These are phyloP conservation scores for Archivesica marissinica DNA, from an alignment of 1,140 invertebrate genomes.

Conservation along the genomic window DNA sequence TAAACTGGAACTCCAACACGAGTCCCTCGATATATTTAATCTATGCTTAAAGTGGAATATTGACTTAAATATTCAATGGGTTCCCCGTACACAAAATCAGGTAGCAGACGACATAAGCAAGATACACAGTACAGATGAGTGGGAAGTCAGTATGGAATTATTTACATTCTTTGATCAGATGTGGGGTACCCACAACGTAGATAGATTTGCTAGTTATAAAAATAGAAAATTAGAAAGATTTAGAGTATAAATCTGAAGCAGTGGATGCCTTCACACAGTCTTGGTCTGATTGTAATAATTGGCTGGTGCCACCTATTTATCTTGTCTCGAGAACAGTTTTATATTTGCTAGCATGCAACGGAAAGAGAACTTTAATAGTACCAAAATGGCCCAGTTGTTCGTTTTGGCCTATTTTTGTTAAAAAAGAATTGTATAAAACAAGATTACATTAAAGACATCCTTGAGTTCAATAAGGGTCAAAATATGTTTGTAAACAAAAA, in stretches of 20 bases:
- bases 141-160: conserved; percentile 17
- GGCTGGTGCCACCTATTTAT: conserved; percentile 5
- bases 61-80: neutral
- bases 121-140: conserved; percentile 9
- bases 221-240: conserved; percentile 13
- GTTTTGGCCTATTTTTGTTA: conserved; percentile 29
- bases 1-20: neutral
- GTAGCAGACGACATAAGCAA: conserved; percentile 39
- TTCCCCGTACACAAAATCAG: neutral
- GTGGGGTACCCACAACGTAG: conserved; percentile 23
- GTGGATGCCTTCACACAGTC: neutral
- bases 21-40: neutral
- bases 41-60: conserved; percentile 13
- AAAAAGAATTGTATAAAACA: neutral
- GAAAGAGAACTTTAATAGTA: too few species aligned
- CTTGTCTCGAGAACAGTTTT: neutral
- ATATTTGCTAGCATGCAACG: neutral
- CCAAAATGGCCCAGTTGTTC: conserved; percentile 30
- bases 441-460: neutral
- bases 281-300: conserved; percentile 2
- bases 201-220: neutral
- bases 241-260: conserved; percentile 8
- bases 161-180: neutral
- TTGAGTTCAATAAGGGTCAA: neutral
- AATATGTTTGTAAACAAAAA: too few species aligned